These are phyloP conservation scores for Cryptocephalus primarius DNA, from an alignment of 2,888 invertebrate genomes.

Conservation along the genomic window DNA sequence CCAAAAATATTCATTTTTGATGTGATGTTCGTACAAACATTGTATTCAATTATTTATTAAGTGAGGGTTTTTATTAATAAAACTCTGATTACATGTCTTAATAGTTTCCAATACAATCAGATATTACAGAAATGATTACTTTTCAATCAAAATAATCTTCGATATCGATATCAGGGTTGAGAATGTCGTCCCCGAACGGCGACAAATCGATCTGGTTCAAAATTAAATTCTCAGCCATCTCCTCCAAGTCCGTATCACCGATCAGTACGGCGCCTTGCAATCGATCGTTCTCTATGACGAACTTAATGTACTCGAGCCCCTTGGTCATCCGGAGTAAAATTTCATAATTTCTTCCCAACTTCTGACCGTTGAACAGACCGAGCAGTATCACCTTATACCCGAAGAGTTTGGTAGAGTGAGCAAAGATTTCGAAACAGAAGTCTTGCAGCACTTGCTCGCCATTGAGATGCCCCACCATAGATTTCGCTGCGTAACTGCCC, in stretches of 20 bases:
- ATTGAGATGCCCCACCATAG: conserved; percentile 59
- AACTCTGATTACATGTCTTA: too few relatives aligned
- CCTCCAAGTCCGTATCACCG: conserved; percentile 95
- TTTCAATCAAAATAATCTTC: conserved; percentile 96
- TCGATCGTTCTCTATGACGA: conserved; percentile 70
- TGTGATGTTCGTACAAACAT: too few relatives aligned
- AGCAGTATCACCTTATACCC: conserved; percentile 86
- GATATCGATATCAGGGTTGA: conserved; percentile 93
- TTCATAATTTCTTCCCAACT: conserved; percentile 68
- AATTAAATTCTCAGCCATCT: conserved; percentile 96
- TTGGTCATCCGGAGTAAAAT: conserved; percentile 75
- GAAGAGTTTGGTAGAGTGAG: conserved; percentile 92
- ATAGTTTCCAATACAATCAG: too few relatives aligned
- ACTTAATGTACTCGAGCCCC: conserved; percentile 73
- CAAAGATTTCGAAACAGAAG: conserved; percentile 95
- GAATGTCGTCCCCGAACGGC: conserved; percentile 78
- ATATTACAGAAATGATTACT: too few relatives aligned
- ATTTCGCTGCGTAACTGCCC: conserved; percentile 88
- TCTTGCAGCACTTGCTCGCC: conserved; percentile 67
- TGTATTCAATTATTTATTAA: too few relatives aligned
- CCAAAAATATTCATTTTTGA: too few relatives aligned
- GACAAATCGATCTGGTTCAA: conserved; percentile 86
- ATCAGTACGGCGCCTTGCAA: conserved; percentile 91
- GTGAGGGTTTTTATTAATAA: too few relatives aligned
- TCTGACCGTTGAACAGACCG: conserved; percentile 90